These are phyloP conservation scores for Enteromius mattozi DNA, from an alignment of 2,797 vertebrate genomes.

Conservation along the genomic window DNA sequence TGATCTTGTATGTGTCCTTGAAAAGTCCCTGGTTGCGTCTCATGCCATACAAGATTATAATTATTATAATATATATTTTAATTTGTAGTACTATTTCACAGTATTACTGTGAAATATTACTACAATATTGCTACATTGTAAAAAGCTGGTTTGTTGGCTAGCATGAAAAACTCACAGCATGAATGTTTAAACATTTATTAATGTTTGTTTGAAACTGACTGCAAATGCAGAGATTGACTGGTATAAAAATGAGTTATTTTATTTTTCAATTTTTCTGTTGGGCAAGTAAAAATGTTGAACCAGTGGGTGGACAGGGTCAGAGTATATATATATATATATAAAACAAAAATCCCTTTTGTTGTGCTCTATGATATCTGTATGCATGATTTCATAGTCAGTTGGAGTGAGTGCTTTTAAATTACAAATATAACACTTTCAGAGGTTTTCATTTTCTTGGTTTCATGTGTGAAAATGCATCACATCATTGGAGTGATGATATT, in stretches of 20 bases:
- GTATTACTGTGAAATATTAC: no score
- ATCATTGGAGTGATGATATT: conserved; percentile 1
- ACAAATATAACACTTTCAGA: not conserved
- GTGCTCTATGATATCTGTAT: not conserved
- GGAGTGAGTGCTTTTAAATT: not conserved
- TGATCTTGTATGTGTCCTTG: not conserved
- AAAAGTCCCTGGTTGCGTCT: not conserved
- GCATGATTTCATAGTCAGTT: not conserved
- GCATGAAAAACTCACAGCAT: not conserved
- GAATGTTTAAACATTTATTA: not conserved
- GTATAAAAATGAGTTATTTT: not conserved
- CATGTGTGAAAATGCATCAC: not conserved
- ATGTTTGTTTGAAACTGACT: not conserved
- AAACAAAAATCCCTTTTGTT: not conserved
- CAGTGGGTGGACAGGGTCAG: not conserved
- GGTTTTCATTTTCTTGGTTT: conserved; percentile 14
- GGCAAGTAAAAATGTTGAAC: not conserved
- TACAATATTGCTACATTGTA: not conserved
- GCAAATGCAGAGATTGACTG: not conserved
- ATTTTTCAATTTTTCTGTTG: not conserved
- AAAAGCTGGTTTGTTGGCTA: not conserved
- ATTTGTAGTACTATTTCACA: not conserved
- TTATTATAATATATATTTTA: no score
- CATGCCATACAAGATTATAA: not conserved
- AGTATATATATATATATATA: no score